Conservation (phyloP, 2,113 vertebrate species). For the Seriola rivoliana region DNA sequence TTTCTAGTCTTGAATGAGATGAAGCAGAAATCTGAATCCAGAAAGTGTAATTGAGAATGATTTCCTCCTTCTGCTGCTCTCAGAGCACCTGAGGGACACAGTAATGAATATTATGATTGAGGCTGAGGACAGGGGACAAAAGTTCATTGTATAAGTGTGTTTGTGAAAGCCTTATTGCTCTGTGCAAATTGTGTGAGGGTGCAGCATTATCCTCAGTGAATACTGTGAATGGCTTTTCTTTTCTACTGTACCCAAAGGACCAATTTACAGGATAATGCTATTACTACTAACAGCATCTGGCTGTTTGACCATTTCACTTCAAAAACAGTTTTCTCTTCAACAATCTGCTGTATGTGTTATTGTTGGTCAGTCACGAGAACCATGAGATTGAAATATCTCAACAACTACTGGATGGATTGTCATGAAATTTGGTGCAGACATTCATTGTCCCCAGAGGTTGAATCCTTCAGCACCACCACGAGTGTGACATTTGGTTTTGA, state of each 20-base stretch:
- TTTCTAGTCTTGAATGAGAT: constrained; percentile 19
- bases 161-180: constrained; percentile 34
- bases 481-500: neutral
- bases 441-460: neutral
- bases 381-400: neutral
- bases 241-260: constrained; percentile 37
- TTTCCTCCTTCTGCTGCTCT: constrained; percentile 31
- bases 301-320: constrained; percentile 21
- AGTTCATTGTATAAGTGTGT: constrained; percentile 49
- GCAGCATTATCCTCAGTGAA: constrained; percentile 40
- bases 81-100: constrained; percentile 35
- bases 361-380: neutral
- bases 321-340: neutral
- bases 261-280: constrained; percentile 40
- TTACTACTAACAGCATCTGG: neutral
- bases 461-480: neutral
- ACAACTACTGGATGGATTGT: neutral
- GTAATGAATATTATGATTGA: constrained; percentile 54
- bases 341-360: neutral
- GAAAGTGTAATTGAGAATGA: constrained; percentile 32
- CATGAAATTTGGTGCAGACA: neutral
- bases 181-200: constrained; percentile 27
- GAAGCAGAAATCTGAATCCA: constrained; percentile 22
- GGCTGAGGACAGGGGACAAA: constrained; percentile 52
- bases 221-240: constrained; percentile 40